Conservation (phyloP, 2,888 invertebrate species). For the Campoplex capitator region DNA sequence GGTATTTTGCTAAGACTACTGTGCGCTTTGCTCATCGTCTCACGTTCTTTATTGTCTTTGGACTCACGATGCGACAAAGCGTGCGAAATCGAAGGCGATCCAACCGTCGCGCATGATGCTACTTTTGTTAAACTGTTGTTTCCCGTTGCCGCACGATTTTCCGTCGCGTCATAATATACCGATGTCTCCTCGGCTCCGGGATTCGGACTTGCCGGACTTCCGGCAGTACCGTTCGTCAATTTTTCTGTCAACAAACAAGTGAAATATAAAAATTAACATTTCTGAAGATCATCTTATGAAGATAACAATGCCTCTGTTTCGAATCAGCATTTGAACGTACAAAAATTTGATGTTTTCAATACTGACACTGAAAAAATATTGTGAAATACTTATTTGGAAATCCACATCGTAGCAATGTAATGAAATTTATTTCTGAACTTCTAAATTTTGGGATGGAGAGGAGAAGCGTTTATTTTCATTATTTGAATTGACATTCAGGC, state of each 20-base stretch:
- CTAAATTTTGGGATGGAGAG: too few species aligned
- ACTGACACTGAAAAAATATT: too few species aligned
- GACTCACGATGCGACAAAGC: conserved; percentile 76
- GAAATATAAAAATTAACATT: too few species aligned
- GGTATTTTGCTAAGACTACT: conserved; percentile 88
- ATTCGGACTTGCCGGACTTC: conserved; percentile 85
- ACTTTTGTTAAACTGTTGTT: conserved; percentile 78
- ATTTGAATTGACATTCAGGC: too few species aligned
- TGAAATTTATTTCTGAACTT: too few species aligned
- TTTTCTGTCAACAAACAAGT: conserved; percentile 74
- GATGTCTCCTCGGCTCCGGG: conserved; percentile 91
- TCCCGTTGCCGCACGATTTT: conserved; percentile 85
- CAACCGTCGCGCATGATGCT: conserved; percentile 73
- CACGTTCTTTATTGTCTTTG: conserved; percentile 77
- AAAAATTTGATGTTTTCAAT: too few species aligned
- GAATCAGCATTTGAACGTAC: too few species aligned
- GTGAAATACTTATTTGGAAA: too few species aligned
- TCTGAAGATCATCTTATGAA: too few species aligned
- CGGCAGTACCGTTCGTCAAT: conserved; percentile 82
- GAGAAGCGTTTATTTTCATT: too few species aligned
- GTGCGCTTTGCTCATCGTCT: conserved; percentile 81
- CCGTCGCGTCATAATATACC: conserved; percentile 93
- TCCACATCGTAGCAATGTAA: too few species aligned
- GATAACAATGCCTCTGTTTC: too few species aligned
- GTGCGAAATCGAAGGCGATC: conserved; percentile 75